Evolutionary conservation across 2,113 vertebrate species (phyloP), one percentile per base, ranked within the genome.

Genomic region (Colossoma macropomum): DNA sequence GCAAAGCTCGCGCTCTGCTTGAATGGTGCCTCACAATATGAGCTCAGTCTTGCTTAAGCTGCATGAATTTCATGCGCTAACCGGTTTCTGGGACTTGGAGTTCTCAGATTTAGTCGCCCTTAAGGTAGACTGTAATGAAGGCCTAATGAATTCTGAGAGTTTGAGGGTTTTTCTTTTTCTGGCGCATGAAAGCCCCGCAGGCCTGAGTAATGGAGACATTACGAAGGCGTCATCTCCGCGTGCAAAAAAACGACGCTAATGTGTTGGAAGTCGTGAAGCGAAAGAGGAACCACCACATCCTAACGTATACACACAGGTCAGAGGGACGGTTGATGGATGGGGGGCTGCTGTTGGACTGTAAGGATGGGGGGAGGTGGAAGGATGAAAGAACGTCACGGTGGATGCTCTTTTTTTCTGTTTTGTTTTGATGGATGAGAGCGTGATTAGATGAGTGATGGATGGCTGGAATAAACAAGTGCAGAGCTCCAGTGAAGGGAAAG

Each of bases 61-160:
- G 70, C 76, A 79, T 69, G 76, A 63, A 54, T 72, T 82, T 63
- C 65, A 77, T 63, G 30, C 63, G 32, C 65, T 71, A 73, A 72
- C 34, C 41, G 23, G 66, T 80, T 81, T 86, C 82, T 50, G 82
- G 81, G 85, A 81, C 81, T 86, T 48, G 69, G 70, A 60, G 70
- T 76, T 83, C 74, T 83, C 56, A 38, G 48, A 71, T 81, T 75
- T 71, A 25, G 68, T 71, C 66, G 27, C 72, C 62, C 48, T 75
- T 11, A 41, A 82, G 80, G 62, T 75, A 15, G 75, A 86, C 73
- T 65, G 75, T 78, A 84, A 84, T 84, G 59, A 86, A 84, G 78
- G 75, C 76, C 78, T 86, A 84, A 86, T 86, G 82, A 86, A 84
- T 84, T 86, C 85, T 78, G 74, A 50, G 85, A 86, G 70, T 86